Evolutionary conservation across 1,140 invertebrate genomes (phyloP), one percentile per base, ranked within the genome.

Genomic region (Bacillus rossius): DNA sequence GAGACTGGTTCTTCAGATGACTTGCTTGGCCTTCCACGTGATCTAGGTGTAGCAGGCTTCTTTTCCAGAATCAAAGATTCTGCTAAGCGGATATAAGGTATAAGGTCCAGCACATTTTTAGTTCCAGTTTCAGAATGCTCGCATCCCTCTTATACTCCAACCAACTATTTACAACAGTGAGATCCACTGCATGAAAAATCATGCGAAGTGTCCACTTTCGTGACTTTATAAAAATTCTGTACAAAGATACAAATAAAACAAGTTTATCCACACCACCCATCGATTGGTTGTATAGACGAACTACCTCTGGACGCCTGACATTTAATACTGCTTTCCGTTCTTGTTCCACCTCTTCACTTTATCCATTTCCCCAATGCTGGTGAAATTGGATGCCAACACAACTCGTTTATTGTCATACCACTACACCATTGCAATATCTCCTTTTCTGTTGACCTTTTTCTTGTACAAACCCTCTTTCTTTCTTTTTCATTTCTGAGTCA

Each of bases 351-450:
- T 69, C 64, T 68, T 68, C 60, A 62, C 66, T 64, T 62, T 61
- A 67, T 71, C 68, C 66, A 29, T 65, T 62, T 66, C 55, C 51
- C 69, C 70, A 49, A 65, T 70, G 29, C 73, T 73, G 64, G 73
- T 52, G 67, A 71, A 75, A 68, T 75, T 75, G 40, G 72, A 75
- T 53, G 67, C 71, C 22, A 75, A 34, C 62, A 67, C 55, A 53
- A 71, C 71, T 59, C 65, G 61, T 49, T 68, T 70, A 63, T 74
- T 75, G 60, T 75, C 71, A 51, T 72, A 34, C 74, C 70, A 75
- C 50, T 73, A 73, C 41, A 68, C 67, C 37, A 75, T 53, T 60
- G 67, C 67, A 62, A 68, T 59, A 64, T 65, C 65, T 57, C 59
- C 61, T 41, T 69, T 64, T 7, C 49, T 56, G 4, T 26, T 57